Conservation (phyloP, 1,140 invertebrate genomes). For the Caerostris darwini region DNA sequence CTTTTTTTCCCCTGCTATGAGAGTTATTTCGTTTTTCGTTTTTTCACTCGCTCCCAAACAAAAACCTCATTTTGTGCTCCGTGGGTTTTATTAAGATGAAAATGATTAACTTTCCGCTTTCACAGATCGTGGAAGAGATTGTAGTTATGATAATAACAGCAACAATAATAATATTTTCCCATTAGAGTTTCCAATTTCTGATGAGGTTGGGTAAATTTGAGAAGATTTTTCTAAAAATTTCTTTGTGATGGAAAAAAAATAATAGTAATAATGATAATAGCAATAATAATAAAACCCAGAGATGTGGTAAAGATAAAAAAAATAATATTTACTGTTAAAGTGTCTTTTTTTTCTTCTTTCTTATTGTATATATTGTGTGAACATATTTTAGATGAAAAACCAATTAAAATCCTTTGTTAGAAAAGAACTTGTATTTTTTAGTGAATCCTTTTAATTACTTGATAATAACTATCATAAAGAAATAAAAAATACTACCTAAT, state of each 20-base stretch:
- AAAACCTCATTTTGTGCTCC: slow-evolving; percentile 65
- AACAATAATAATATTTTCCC: slow-evolving; percentile 57
- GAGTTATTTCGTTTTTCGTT: not conserved
- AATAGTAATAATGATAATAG: not conserved
- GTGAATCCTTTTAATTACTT: not conserved
- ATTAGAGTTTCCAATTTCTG: slow-evolving; percentile 53
- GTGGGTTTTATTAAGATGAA: slow-evolving; percentile 65
- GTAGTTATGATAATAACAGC: slow-evolving; percentile 41
- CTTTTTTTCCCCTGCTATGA: not conserved
- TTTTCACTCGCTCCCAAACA: slow-evolving; percentile 33
- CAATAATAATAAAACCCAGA: too few relatives aligned
- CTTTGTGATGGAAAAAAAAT: not conserved
- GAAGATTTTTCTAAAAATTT: slow-evolving; percentile 9
- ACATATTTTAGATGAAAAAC: not conserved
- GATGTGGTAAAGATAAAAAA: not conserved
- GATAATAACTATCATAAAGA: too few relatives aligned
- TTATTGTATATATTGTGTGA: not conserved
- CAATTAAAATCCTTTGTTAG: not conserved
- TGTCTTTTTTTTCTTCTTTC: not conserved
- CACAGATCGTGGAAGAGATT: slow-evolving; percentile 47
- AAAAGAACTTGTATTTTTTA: not conserved
- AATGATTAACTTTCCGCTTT: slow-evolving; percentile 65
- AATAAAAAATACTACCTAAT: too few relatives aligned
- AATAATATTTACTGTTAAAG: not conserved
- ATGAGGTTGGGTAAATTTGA: slow-evolving; percentile 23